Conservation (phyloP, 2,888 invertebrate genomes). For the Drosophila anomalata region DNA sequence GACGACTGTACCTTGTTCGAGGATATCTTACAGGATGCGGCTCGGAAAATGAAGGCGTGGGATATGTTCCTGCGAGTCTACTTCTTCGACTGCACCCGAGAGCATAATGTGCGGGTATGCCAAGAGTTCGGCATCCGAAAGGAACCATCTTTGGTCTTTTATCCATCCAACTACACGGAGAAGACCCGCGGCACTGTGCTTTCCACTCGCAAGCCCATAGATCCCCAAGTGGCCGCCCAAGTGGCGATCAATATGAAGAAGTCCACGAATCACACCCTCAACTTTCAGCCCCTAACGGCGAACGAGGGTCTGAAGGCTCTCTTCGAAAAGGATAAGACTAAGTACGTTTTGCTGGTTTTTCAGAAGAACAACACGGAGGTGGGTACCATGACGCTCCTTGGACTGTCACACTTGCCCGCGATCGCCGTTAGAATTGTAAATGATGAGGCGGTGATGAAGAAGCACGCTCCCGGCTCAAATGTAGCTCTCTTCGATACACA, state of each 20-base stretch:
- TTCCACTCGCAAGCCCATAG: not conserved
- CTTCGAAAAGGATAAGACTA: not conserved
- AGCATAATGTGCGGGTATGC: not conserved
- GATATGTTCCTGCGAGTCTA: not conserved
- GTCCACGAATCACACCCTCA: not conserved
- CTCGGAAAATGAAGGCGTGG: not conserved
- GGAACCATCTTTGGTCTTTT: not conserved
- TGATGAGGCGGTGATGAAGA: not conserved
- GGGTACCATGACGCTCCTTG: not conserved
- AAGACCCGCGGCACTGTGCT: not conserved
- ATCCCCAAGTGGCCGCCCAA: not conserved
- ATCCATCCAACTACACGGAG: not conserved
- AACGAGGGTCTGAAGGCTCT: not conserved
- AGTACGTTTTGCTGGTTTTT: not conserved
- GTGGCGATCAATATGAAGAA: not conserved
- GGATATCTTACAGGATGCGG: not conserved
- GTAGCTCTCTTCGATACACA: not conserved
- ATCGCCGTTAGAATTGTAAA: not conserved
- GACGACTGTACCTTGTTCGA: not conserved
- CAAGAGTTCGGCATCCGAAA: not conserved
- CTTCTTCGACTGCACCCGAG: not conserved
- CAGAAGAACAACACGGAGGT: not conserved
- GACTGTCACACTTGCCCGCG: not conserved
- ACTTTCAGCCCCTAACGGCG: not conserved
- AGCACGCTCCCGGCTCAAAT: not conserved